Conservation (phyloP, 2,888 invertebrate species). For the Cyaniris semiargus region DNA sequence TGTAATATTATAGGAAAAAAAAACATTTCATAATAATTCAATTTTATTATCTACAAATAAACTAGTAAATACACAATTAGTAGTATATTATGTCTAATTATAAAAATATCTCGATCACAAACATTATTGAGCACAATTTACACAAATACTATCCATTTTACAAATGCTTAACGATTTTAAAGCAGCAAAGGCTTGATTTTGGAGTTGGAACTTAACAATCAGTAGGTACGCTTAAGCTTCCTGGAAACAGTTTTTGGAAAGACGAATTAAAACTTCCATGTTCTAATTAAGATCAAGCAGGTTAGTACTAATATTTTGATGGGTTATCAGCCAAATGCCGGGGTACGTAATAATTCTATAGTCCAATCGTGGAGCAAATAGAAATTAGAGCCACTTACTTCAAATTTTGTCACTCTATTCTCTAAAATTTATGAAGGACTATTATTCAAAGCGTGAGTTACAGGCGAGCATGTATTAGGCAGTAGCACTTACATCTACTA, state of each 20-base stretch:
- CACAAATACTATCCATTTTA: constrained; percentile 45
- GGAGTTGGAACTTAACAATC: background rate
- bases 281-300: background rate
- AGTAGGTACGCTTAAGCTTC: background rate
- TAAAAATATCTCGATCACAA: constrained; percentile 56
- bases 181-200: constrained; percentile 41
- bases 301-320: background rate
- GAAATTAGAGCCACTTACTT: background rate
- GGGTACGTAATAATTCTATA: background rate
- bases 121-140: constrained; percentile 44
- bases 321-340: background rate
- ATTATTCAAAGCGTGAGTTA: background rate
- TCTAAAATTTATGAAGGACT: background rate
- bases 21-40: constrained; percentile 35
- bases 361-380: background rate
- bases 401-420: background rate
- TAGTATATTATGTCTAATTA: constrained; percentile 49
- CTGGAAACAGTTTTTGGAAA: background rate
- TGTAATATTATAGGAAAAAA: background rate
- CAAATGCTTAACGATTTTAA: constrained; percentile 59
- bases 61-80: constrained; percentile 46
- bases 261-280: background rate
- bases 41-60: constrained; percentile 50
- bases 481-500: constrained; percentile 12
- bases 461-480: background rate